Evolutionary conservation across 2,888 invertebrate species (phyloP).

Genomic region (Lysandra bellargus): DNA sequence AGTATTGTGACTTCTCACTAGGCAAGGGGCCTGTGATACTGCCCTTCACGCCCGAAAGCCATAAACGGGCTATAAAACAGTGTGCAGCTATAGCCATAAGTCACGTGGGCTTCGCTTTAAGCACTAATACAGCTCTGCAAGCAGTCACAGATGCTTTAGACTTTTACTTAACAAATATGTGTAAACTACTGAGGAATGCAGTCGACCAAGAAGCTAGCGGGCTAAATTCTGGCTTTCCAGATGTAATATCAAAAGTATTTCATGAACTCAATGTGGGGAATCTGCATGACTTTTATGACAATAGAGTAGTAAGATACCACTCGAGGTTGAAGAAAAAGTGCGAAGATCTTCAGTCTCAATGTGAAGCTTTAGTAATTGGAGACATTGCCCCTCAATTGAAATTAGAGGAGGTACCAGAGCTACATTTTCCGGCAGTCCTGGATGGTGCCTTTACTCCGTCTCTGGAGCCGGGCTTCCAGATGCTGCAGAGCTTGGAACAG

Average conservation of each 20-base stretch:
- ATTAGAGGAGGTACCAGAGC: constrained; percentile 75
- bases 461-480: constrained; percentile 83
- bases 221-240: constrained; percentile 67
- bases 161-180: constrained; percentile 68
- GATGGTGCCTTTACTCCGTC: constrained; percentile 79
- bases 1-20: constrained; percentile 70
- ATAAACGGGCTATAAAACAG: constrained; percentile 66
- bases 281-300: constrained; percentile 70
- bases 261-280: constrained; percentile 69
- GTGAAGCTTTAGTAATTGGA: constrained; percentile 61
- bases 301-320: constrained; percentile 65
- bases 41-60: constrained; percentile 73
- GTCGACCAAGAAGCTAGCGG: constrained; percentile 70
- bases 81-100: constrained; percentile 73
- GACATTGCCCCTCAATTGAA: constrained; percentile 66
- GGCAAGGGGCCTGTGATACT: constrained; percentile 67
- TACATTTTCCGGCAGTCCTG: constrained; percentile 76
- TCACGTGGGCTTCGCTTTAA: constrained; percentile 64
- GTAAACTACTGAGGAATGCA: constrained; percentile 65
- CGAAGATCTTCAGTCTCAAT: constrained; percentile 55
- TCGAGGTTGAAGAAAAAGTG: constrained; percentile 62
- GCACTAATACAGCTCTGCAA: constrained; percentile 64
- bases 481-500: constrained; percentile 83
- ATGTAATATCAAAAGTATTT: constrained; percentile 72
- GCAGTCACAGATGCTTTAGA: constrained; percentile 68